Base-by-base conservation (phyloP, 1,140 invertebrate species). In the Phymastichus coffea region DNA sequence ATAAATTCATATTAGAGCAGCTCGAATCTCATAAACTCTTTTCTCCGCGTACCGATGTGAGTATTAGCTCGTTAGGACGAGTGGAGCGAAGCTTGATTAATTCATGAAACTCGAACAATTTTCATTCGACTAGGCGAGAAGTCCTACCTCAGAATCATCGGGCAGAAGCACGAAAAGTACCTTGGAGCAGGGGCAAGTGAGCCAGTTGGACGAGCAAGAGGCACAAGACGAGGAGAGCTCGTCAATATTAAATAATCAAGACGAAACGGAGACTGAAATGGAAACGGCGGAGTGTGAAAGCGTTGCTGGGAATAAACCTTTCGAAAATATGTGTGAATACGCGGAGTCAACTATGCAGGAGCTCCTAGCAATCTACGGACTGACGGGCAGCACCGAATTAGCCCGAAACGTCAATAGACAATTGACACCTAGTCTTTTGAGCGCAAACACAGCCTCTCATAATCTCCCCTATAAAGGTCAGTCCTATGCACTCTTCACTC, bases 291-390 rank as follows among this genome's bases (percentile, higher is more conserved):
- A 75, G 53, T 70, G 57, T 17, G 28, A 8, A 6, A 12, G 28
- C 28, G 28, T 6, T 12, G 28, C 12, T 12, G 68, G 28, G n/a
- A n/a, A n/a, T n/a, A 74, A 73, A 49, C 77, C 78, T 3, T 75
- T 75, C 47, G 75, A 77, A 40, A 76, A 76, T 23, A 81, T 86
- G 73, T 80, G 81, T 57, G 84, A 86, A 66, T 86, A 84, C 76
- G 83, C 83, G 2, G 84, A 86, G 65, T 82, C 78, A 43, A 85
- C 84, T 15, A 85, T 86, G 85, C 85, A 86, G 65, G 85, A 86
- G 72, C 74, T 87, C 6, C 67, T 86, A 25, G 83, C 83, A 48
- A 82, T 86, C 61, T 86, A 85, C 66, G 84, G 85, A 1, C 65
- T 82, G 25, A 75, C 77, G 28, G 60, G 54, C 10, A 78, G 81